Conservation (phyloP, 2,888 invertebrate species). For the Nemoura dubitans region DNA sequence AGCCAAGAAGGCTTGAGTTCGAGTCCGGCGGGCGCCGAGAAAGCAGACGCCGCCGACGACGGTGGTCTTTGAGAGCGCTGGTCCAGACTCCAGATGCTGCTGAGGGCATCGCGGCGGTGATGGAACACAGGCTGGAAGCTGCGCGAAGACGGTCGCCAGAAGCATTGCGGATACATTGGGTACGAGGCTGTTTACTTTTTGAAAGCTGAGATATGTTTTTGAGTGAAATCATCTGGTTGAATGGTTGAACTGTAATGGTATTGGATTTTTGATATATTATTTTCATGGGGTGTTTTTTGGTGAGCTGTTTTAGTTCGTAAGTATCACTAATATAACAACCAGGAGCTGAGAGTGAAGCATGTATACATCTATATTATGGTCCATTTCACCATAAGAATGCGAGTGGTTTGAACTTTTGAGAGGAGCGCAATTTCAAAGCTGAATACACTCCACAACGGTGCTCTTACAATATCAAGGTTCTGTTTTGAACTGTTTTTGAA, state of each 20-base stretch:
- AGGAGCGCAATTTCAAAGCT: too few relatives aligned
- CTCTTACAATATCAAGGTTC: too few relatives aligned
- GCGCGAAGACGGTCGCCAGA: not conserved
- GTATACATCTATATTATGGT: too few relatives aligned
- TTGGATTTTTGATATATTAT: not conserved
- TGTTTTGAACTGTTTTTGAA: too few relatives aligned
- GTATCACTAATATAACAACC: too few relatives aligned
- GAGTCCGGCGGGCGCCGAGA: not conserved
- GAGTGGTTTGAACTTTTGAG: too few relatives aligned
- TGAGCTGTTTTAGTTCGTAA: not conserved
- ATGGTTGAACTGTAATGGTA: not conserved
- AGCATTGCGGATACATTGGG: not conserved
- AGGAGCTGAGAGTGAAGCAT: too few relatives aligned
- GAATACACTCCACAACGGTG: too few relatives aligned
- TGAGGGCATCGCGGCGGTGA: not conserved
- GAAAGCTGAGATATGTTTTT: not conserved
- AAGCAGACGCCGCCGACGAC: not conserved
- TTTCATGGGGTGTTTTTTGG: constrained; percentile 2
- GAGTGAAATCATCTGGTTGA: not conserved
- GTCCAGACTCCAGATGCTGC: not conserved
- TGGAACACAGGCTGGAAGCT: not conserved
- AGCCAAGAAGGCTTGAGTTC: not conserved
- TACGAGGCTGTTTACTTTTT: not conserved
- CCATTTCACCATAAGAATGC: too few relatives aligned
- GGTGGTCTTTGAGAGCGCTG: not conserved